phyloP scores from a whole-genome alignment of 2,113 vertebrate species.

The Mastomys coucha region DNA sequence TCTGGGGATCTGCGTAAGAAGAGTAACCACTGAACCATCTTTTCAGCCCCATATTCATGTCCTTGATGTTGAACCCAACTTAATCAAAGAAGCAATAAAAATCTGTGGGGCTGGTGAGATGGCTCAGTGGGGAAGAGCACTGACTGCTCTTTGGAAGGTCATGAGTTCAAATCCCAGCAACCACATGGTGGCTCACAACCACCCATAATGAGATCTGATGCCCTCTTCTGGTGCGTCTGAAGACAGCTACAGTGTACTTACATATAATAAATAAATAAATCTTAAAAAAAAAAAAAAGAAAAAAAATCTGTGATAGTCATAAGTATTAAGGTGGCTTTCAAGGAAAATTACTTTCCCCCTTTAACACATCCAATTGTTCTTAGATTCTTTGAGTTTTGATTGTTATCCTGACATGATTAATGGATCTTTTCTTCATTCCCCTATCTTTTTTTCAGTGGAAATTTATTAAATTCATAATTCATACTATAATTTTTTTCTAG shows the following conservation, averaged over 20 bases:
- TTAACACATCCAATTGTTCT: not conserved
- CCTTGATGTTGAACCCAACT: not conserved
- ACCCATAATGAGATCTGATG: too few relatives aligned
- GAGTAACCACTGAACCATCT: not conserved
- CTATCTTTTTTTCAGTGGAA: not conserved
- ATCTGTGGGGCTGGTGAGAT: too few relatives aligned
- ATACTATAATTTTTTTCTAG: slow-evolving; percentile 56
- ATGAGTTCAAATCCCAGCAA: too few relatives aligned
- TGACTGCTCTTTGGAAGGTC: too few relatives aligned
- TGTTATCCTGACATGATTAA: not conserved
- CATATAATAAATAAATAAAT: too few relatives aligned
- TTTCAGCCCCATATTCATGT: not conserved
- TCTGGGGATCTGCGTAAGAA: too few relatives aligned
- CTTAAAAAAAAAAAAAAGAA: too few relatives aligned
- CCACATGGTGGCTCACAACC: too few relatives aligned
- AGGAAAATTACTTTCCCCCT: not conserved
- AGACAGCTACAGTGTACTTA: too few relatives aligned
- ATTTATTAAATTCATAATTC: slow-evolving; percentile 57
- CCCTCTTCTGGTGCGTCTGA: too few relatives aligned
- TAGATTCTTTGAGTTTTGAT: slow-evolving; percentile 6
- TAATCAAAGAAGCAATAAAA: not conserved
- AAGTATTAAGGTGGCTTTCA: not conserved
- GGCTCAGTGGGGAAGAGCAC: too few relatives aligned
- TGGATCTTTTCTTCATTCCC: not conserved
- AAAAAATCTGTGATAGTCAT: not conserved